Percentiles rank a stretch among this genome's conserved stretches.
These are phyloP conservation scores for Drosophila incognita DNA, from an alignment of 2,888 invertebrate genomes.

Conservation along the genomic window DNA sequence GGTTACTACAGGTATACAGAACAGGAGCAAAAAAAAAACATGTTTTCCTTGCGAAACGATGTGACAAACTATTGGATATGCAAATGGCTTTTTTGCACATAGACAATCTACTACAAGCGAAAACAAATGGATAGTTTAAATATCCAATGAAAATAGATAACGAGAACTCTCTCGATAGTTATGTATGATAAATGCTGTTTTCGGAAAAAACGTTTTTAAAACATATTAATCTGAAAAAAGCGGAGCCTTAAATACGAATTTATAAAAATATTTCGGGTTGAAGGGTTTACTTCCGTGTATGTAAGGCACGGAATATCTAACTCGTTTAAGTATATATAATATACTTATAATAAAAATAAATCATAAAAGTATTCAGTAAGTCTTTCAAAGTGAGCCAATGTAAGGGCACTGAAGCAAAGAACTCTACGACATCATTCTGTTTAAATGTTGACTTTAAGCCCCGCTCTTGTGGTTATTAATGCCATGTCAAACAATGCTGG, in stretches of 20 bases:
- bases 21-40: conserved; percentile 40
- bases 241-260: background rate
- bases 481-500: conserved; percentile 14
- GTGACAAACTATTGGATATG: conserved; percentile 69
- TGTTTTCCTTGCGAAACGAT: conserved; percentile 64
- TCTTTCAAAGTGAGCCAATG: background rate
- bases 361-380: background rate
- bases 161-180: conserved; percentile 26
- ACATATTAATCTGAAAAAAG: background rate
- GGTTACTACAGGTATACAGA: conserved; percentile 35
- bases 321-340: background rate
- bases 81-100: conserved; percentile 55
- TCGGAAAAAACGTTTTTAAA: background rate
- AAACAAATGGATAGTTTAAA: conserved; percentile 53
- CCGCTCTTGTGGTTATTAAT: conserved; percentile 15
- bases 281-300: background rate
- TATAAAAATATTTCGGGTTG: background rate
- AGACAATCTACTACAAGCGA: conserved; percentile 44
- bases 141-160: conserved; percentile 16
- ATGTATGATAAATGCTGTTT: conserved; percentile 9
- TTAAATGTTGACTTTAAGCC: conserved; percentile 27
- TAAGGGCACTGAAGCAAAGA: background rate
- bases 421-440: background rate
- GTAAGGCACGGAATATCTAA: background rate
- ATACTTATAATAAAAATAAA: too few species aligned